Base-by-base conservation (phyloP, 2,113 vertebrate genomes). In the Copsychus sechellarum region DNA sequence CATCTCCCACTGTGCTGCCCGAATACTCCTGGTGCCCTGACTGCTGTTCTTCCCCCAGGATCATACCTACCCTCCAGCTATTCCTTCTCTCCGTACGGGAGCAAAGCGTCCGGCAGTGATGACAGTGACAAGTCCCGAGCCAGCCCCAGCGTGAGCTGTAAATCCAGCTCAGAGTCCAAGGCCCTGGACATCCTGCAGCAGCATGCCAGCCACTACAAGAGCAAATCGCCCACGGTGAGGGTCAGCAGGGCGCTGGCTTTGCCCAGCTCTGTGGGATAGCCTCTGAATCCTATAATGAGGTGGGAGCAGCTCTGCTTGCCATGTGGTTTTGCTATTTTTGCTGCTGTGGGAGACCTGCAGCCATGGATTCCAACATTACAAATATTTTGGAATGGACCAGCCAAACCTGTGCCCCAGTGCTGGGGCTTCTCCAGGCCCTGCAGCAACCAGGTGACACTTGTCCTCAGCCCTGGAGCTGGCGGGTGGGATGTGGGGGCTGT, bases 121-220 rank as follows among this genome's bases (percentile, higher is more conserved):
- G 99, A 99, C 64, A 97, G 98, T 3, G 99, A 99, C 96, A 99
- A 99, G 96, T 99, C 99, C 9, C 98, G 99, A 14, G 98, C 98
- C 85, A 99, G 99, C 95, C 99, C 99, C 79, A 99, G 98, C 1
- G 98, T 99, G 78, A 98, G 98, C 45, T 98, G 98, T 95, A 99
- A 99, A 96, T 98, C 98, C 29, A 98, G 98, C 93, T 98, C 99
- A 0, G 99, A 99, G 97, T 99, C 99, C 97, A 99, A 99, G 98
- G 99, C 99, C 86, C 98, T 99, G 97, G 99, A 99, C 90, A 99
- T 99, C 98, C 97, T 99, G 96, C 99, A 99, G 98, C 99, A 99
- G 96, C 99, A 99, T 5, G 99, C 99, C 97, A 99, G 99, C 98
- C 99, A 99, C 97, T 99, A 99, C 98, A 99, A 99, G 98, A 99